A percentile compares a stretch with the other conserved stretches of the same genome.
Evolutionary conservation across 2,888 invertebrate species (phyloP).

Genomic region (Callyntrura sp.): DNA sequence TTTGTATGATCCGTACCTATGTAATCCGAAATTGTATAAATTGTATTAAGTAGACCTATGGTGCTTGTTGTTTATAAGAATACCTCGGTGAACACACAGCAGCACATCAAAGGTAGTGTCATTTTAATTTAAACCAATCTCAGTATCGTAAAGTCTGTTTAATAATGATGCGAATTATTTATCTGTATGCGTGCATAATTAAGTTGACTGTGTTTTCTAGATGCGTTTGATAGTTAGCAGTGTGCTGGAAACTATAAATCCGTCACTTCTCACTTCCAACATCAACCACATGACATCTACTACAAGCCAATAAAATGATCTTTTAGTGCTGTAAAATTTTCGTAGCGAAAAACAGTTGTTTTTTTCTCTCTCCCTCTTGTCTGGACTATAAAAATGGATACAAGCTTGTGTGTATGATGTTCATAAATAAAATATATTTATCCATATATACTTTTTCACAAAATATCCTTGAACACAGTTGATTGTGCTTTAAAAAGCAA

Average conservation of each 20-base stretch:
- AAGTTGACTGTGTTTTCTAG: background rate
- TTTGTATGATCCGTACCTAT: background rate
- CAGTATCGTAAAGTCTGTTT: slow-evolving; percentile 19
- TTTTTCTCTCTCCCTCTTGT: background rate
- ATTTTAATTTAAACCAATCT: background rate
- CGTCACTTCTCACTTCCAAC: slow-evolving; percentile 48
- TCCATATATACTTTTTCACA: background rate
- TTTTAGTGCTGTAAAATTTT: background rate
- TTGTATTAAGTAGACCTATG: background rate
- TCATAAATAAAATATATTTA: slow-evolving; percentile 8
- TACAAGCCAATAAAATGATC: slow-evolving; percentile 58
- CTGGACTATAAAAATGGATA: too few species aligned
- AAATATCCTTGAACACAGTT: too few species aligned
- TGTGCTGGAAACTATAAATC: slow-evolving; percentile 44
- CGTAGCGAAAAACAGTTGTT: background rate
- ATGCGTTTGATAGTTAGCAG: background rate
- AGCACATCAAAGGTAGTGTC: background rate
- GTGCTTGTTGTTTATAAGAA: background rate
- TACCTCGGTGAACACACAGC: background rate
- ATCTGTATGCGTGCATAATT: slow-evolving; percentile 42
- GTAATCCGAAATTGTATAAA: too few species aligned
- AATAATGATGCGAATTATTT: slow-evolving; percentile 52
- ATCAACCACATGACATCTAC: slow-evolving; percentile 34
- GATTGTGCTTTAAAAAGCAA: background rate
- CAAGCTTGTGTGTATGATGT: background rate